A percentile compares a stretch with the other conserved stretches of the same genome.
Evolutionary conservation across 2,113 vertebrate genomes (phyloP).

Genomic region (Cheilinus undulatus): DNA sequence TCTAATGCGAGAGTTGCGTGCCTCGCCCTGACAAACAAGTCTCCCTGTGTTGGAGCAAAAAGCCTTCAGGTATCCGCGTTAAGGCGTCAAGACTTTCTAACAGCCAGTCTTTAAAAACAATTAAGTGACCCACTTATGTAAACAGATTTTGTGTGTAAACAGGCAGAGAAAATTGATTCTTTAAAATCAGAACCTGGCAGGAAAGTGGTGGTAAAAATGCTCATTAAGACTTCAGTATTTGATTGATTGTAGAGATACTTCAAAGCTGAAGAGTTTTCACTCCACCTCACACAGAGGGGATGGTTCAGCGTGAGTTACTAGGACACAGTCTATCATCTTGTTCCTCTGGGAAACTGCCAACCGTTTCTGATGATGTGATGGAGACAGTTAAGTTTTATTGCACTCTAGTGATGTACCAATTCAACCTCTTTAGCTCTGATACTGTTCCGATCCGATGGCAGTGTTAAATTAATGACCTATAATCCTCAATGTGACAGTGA

Average conservation of each 20-base stretch:
- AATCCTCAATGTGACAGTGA: no score
- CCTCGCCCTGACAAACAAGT: conserved; percentile 66
- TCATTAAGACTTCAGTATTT: conserved; percentile 15
- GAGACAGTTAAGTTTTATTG: conserved; percentile 17
- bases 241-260: neutral
- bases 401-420: no score
- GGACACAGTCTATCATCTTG: neutral
- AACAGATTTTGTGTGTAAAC: conserved; percentile 57
- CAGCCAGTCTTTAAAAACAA: conserved; percentile 62
- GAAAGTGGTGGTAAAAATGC: conserved; percentile 34
- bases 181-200: conserved; percentile 44
- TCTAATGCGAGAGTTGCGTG: conserved; percentile 59
- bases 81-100: conserved; percentile 56
- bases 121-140: conserved; percentile 66
- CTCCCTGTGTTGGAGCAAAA: conserved; percentile 57
- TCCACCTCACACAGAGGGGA: conserved; percentile 19
- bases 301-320: neutral
- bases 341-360: neutral
- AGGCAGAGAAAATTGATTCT: conserved; percentile 34
- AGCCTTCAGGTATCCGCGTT: conserved; percentile 59
- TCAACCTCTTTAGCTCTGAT: no score
- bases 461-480: no score
- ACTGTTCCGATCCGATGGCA: no score
- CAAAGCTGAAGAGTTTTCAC: conserved; percentile 22
- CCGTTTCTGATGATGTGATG: neutral